Evolutionary conservation across 1,140 invertebrate species (phyloP).

Genomic region (Lepidurus apus): DNA sequence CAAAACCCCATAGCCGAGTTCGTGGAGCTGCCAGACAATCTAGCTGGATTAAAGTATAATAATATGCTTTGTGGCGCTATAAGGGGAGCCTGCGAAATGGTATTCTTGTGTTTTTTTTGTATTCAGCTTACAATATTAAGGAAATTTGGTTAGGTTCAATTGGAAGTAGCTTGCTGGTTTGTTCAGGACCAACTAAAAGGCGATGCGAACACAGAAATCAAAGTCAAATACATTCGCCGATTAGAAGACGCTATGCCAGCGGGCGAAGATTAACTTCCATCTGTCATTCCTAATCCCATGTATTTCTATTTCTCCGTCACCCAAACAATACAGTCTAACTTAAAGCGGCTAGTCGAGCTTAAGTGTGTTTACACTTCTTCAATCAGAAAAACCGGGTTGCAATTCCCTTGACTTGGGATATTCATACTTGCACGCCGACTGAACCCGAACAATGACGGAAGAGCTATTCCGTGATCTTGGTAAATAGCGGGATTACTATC

Average conservation of each 20-base stretch:
- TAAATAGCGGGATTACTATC: background rate
- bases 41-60: conserved; percentile 81
- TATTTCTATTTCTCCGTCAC: conserved; percentile 36
- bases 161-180: conserved; percentile 62
- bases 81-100: conserved; percentile 94
- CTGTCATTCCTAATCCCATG: background rate
- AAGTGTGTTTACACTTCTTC: background rate
- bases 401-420: background rate
- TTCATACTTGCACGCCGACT: background rate
- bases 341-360: background rate
- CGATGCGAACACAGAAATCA: conserved; percentile 86
- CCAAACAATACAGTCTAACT: background rate
- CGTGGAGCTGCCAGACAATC: conserved; percentile 91
- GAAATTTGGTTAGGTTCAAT: conserved; percentile 52
- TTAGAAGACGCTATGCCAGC: conserved; percentile 96
- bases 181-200: conserved; percentile 92
- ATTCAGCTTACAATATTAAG: background rate
- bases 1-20: conserved; percentile 96
- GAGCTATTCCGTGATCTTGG: background rate
- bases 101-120: conserved; percentile 51
- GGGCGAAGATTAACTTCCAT: conserved; percentile 80
- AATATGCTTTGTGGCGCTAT: conserved; percentile 90
- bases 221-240: conserved; percentile 91
- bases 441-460: background rate
- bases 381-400: background rate